Conservation (phyloP, 2,797 vertebrate genomes). For the Hephaestus fuliginosus region DNA sequence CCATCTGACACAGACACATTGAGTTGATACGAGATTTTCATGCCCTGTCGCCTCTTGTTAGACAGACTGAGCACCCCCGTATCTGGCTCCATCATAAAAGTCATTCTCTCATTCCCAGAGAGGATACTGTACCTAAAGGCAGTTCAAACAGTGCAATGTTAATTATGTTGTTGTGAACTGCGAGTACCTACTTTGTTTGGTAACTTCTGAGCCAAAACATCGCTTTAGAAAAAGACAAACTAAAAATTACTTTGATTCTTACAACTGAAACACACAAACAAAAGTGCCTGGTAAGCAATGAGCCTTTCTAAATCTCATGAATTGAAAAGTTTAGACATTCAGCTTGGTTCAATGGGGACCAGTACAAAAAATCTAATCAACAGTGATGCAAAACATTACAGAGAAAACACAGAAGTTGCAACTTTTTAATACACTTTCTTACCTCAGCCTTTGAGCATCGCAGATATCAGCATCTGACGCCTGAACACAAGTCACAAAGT, state of each 20-base stretch:
- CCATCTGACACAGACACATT: slow-evolving; percentile 97
- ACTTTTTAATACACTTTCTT: slow-evolving; percentile 31
- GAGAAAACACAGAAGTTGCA: slow-evolving; percentile 10
- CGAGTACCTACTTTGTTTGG: slow-evolving; percentile 5
- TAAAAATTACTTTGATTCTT: not conserved
- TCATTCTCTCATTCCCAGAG: slow-evolving; percentile 94
- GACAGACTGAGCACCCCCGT: slow-evolving; percentile 93
- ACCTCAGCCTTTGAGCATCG: slow-evolving; percentile 87
- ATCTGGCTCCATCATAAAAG: slow-evolving; percentile 90
- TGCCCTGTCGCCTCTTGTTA: slow-evolving; percentile 87
- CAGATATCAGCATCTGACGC: slow-evolving; percentile 93
- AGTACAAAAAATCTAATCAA: not conserved
- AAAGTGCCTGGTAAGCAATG: not conserved
- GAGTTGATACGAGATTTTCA: slow-evolving; percentile 89
- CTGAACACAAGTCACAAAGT: slow-evolving; percentile 95
- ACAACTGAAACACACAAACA: not conserved
- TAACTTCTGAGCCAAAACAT: slow-evolving; percentile 4
- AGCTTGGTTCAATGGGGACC: not conserved
- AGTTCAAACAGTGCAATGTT: slow-evolving; percentile 4
- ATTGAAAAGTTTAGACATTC: slow-evolving; percentile 6
- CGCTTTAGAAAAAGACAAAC: slow-evolving; percentile 11
- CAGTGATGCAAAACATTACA: slow-evolving; percentile 1
- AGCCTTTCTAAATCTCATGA: slow-evolving; percentile 10
- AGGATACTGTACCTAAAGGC: slow-evolving; percentile 91
- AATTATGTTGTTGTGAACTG: slow-evolving; percentile 11